Evolutionary conservation across 2,113 vertebrate genomes (phyloP).

Genomic region (Antechinus stuartii): DNA sequence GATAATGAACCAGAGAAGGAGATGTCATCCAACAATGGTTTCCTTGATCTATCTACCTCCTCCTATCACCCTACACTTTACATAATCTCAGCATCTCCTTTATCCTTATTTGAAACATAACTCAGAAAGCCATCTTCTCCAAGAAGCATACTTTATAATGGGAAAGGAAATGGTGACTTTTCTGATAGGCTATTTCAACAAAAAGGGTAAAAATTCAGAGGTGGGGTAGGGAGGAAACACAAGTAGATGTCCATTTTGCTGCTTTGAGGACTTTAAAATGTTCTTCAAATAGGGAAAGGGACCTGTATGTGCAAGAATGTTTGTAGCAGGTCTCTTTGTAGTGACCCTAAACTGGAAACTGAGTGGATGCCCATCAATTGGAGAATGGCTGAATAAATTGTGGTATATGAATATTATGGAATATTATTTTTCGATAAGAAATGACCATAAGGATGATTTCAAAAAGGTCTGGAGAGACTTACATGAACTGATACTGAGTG

Average conservation of each 20-base stretch:
- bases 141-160: neutral
- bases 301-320: too few species aligned
- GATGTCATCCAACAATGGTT: neutral
- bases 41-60: neutral
- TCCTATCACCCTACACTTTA: neutral
- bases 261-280: neutral
- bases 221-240: accelerated
- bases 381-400: too few species aligned
- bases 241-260: neutral
- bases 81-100: neutral
- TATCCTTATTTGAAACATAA: neutral
- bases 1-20: neutral
- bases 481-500: too few species aligned
- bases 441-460: too few species aligned
- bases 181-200: neutral
- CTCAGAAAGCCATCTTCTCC: neutral
- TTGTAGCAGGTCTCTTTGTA: too few species aligned
- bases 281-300: neutral
- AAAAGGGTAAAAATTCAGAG: neutral
- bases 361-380: too few species aligned
- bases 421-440: too few species aligned
- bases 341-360: too few species aligned
- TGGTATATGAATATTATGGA: too few species aligned
- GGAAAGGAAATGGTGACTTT: neutral
- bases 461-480: too few species aligned